Evolutionary conservation across 2,113 vertebrate genomes (phyloP), one percentile per base, ranked within the genome.

Genomic region (Neolamprologus kungweensis): DNA sequence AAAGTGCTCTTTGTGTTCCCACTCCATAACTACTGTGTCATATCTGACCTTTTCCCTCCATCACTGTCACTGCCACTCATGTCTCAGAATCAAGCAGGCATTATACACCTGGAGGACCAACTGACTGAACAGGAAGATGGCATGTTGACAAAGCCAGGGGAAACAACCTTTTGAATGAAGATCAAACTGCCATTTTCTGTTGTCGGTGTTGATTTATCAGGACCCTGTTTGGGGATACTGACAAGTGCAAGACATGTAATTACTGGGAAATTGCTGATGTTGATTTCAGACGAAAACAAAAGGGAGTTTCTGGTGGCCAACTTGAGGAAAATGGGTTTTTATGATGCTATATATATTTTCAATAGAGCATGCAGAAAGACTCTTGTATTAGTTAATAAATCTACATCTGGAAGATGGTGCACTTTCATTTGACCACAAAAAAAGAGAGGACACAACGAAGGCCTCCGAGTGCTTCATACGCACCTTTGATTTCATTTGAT

Each of bases 11-110:
- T 85, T 89, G 63, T 88, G 91, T 85, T 93, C 60, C 40, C 53
- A 63, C 89, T 88, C 86, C 80, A 80, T 86, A 90, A 87, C 86
- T 75, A 80, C 83, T 28, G 75, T 92, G 90, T 93, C 93, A 93
- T 90, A 93, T 90, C 86, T 95, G 95, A 96, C 95, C 95, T 96
- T 96, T 96, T 93, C 86, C 84, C 90, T 92, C 87, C 86, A 91
- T 95, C 94, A 92, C 91, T 91, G 95, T 94, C 93, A 92, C 63
- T 65, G 42, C 89, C 85, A 65, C 87, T 94, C 91, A 91, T 83
- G 91, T 95, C 85, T 91, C 51, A 2, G 82, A 88, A 84, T 93
- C 89, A 92, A 93, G 86, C 83, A 53, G 89, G 81, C 83, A 40
- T 81, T 81, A 82, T 86, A 86, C 91, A 93, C 90, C 91, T 92